Conservation (phyloP, 2,888 invertebrate genomes). For the Empis livida region DNA sequence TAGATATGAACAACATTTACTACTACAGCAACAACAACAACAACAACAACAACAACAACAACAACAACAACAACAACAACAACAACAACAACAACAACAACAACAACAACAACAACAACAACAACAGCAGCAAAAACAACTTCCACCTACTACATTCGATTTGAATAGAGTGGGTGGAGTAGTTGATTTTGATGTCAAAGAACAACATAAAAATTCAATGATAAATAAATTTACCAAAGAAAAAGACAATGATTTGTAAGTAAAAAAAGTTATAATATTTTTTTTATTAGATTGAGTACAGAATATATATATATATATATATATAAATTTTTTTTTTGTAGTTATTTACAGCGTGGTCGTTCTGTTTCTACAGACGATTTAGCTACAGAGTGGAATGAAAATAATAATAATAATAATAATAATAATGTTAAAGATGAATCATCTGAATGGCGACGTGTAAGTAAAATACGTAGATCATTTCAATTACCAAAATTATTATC, state of each 20-base stretch:
- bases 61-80: conserved; percentile 22
- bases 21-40: conserved; percentile 15
- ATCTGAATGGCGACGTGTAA: conserved; percentile 51
- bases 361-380: conserved; percentile 42
- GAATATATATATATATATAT: background rate
- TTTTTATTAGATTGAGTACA: background rate
- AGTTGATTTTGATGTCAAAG: too few relatives aligned
- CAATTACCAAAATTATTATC: conserved; percentile 46
- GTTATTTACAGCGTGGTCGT: conserved; percentile 26
- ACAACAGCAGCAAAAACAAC: conserved; percentile 21
- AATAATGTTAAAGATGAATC: conserved; percentile 39
- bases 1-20: conserved; percentile 10
- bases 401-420: conserved; percentile 16
- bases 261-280: background rate
- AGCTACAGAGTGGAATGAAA: conserved; percentile 27
- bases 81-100: conserved; percentile 12
- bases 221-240: background rate
- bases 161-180: background rate
- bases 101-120: conserved; percentile 16
- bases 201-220: too few relatives aligned
- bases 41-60: conserved; percentile 14
- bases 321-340: background rate
- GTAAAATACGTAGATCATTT: conserved; percentile 49
- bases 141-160: background rate
- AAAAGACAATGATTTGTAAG: conserved; percentile 6